Evolutionary conservation across 1,140 invertebrate species (phyloP), one percentile per base, ranked within the genome.

Genomic region (Drosophila leontia): DNA sequence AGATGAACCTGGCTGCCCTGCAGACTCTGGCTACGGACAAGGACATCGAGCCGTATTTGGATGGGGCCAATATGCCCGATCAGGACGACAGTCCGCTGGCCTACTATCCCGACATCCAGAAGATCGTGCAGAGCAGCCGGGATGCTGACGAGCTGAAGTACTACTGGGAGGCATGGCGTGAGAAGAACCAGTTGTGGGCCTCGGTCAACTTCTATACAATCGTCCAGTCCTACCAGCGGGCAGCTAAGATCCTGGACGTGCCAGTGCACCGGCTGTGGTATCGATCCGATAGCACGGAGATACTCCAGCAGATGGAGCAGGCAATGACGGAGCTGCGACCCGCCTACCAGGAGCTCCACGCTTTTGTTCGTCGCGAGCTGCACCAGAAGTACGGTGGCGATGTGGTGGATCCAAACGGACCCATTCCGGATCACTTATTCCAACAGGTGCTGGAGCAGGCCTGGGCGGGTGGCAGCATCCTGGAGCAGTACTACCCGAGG

Each of bases 401-500:
- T 12, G 92, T 96, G 2, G 93, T 96, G 1, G 94, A 95, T 5
- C 94, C 94, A 5, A 94, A 94, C 56, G 96, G 97, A 11, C 96
- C 97, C 0, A 98, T 99, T 67, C 98, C 98, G 0, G 97, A 97
- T 5, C 98, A 99, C 94, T 92, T 99, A 2, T 93, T 97, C 78
- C 96, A 92, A 58, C 87, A 92, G 75, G 91, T 91, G 0, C 42
- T 88, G 11, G 84, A 88, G 39, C 91, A 92, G 71, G 88, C 83
- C 35, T 92, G 91, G 91, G 78, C 80, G 1, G n/a, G 76, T 8
- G 88, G 75, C n/a, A 92, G 91, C 61, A 82, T 92, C 23, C 78
- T 92, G 32, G 91, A 92, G 35, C 23, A 70, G 8, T 82, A 87
- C 55, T 92, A 85, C 34, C 85, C 91, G 7, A 61, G 86, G 19